Conservation (phyloP, 1,140 invertebrate genomes). For the Macrotrachela quadricornifera region DNA sequence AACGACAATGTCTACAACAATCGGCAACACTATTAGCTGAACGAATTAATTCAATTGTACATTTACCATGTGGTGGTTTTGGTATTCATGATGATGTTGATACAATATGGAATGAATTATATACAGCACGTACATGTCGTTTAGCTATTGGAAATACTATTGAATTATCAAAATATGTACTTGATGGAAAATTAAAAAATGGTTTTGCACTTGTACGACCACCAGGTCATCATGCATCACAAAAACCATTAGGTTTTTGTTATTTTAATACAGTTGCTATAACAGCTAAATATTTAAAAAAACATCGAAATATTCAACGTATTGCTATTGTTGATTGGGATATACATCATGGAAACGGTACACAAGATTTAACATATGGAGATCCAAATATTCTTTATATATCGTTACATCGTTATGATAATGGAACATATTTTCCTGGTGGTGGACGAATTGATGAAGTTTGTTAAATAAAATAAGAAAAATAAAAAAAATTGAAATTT, state of each 20-base stretch:
- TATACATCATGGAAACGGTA: conserved; percentile 97
- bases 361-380: conserved; percentile 91
- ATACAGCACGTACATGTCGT: conserved; percentile 72
- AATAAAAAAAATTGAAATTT: no score
- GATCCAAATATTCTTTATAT: conserved; percentile 82
- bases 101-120: conserved; percentile 88
- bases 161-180: conserved; percentile 61
- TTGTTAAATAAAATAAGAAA: no score
- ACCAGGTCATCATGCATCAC: conserved; percentile 86
- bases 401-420: conserved; percentile 93
- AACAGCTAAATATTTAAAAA: conserved; percentile 65
- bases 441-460: conserved; percentile 64
- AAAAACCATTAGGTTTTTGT: conserved; percentile 94
- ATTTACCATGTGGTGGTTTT: conserved; percentile 76
- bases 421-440: conserved; percentile 97
- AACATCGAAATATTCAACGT: conserved; percentile 57
- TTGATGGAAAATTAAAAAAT: conserved; percentile 42
- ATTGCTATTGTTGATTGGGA: conserved; percentile 97
- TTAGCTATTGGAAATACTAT: conserved; percentile 83
- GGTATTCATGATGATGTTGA: conserved; percentile 70
- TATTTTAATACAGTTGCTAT: conserved; percentile 98
- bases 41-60: conserved; percentile 15
- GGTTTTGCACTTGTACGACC: conserved; percentile 92
- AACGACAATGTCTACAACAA: neutral
- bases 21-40: neutral